Evolutionary conservation across 2,113 vertebrate genomes (phyloP).

Genomic region (Antennarius striatus): DNA sequence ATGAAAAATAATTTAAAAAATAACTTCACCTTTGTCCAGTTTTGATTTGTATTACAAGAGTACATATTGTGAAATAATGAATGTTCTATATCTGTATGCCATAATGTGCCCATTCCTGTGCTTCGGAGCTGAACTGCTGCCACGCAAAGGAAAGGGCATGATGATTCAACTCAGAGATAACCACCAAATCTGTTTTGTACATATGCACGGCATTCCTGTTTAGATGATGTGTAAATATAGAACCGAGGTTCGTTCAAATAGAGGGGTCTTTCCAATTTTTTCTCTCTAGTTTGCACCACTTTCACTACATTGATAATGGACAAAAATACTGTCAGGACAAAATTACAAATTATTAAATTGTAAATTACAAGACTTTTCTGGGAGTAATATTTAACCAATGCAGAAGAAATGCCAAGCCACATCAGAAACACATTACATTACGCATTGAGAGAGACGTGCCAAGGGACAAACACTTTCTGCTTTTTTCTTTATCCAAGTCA

Average conservation of each 20-base stretch:
- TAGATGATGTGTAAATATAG: constrained; percentile 73
- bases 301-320: constrained; percentile 2
- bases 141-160: constrained; percentile 62
- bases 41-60: background rate
- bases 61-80: background rate
- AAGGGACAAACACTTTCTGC: constrained; percentile 69
- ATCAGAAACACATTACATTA: constrained; percentile 67
- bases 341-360: no score
- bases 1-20: no score
- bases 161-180: constrained; percentile 61
- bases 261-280: constrained; percentile 29
- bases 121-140: constrained; percentile 59
- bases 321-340: background rate
- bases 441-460: constrained; percentile 62
- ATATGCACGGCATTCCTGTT: constrained; percentile 74
- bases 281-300: constrained; percentile 12
- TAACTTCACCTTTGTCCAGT: background rate
- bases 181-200: constrained; percentile 79
- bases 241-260: constrained; percentile 66
- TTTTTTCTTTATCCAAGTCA: constrained; percentile 71
- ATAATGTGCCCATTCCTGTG: constrained; percentile 6
- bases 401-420: constrained; percentile 53
- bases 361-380: constrained; percentile 36
- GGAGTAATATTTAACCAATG: constrained; percentile 53
- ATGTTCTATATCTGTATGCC: constrained; percentile 3